These are phyloP conservation scores for Anhinga anhinga DNA, from an alignment of 2,113 vertebrate species.

Conservation along the genomic window DNA sequence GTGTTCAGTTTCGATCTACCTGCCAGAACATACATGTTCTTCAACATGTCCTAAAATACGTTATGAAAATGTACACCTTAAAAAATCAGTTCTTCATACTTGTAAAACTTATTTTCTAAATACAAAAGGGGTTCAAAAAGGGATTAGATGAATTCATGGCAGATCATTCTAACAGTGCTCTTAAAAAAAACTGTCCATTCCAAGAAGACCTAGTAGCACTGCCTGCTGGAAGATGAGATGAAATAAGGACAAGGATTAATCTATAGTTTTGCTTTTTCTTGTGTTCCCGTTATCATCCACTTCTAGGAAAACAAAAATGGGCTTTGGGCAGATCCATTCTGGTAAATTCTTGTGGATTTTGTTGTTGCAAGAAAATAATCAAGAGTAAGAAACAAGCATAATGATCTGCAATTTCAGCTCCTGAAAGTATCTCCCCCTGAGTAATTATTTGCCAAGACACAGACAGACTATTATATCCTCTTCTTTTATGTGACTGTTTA, in stretches of 20 bases:
- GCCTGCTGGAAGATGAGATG: not conserved
- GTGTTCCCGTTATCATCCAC: not conserved
- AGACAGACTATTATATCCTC: conserved; percentile 36
- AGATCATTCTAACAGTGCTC: not conserved
- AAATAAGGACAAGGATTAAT: not conserved
- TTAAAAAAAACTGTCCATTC: not conserved
- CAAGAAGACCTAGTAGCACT: not conserved
- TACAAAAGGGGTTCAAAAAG: not conserved
- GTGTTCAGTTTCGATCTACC: not conserved
- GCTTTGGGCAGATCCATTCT: not conserved
- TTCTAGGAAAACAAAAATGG: not conserved
- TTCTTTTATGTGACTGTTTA: conserved; percentile 36
- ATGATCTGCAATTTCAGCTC: conserved; percentile 29
- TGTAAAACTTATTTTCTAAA: not conserved
- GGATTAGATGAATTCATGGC: not conserved
- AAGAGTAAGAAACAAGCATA: not conserved
- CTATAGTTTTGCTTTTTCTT: not conserved
- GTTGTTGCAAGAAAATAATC: conserved; percentile 4
- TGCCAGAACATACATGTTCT: not conserved
- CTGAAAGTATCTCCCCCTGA: conserved; percentile 5
- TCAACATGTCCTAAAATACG: not conserved
- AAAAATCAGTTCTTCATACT: not conserved
- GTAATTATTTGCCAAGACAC: conserved; percentile 47
- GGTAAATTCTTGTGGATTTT: not conserved
- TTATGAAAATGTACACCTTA: not conserved